Conservation (phyloP, 2,113 vertebrate genomes). For the Eudorcas thomsonii region DNA sequence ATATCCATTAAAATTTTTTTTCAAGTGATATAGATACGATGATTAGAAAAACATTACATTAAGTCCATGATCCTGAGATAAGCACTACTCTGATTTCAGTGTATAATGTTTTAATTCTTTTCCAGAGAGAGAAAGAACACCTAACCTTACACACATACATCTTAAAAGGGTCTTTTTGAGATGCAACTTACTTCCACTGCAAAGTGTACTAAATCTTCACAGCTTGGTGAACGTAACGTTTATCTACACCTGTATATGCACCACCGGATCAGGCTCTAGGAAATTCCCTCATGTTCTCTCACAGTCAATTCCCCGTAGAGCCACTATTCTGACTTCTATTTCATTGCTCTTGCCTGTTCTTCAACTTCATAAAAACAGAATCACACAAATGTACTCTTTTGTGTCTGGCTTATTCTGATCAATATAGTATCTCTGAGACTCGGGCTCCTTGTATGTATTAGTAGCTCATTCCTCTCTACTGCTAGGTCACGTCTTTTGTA, state of each 20-base stretch:
- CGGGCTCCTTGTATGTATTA: no score
- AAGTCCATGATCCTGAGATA: neutral
- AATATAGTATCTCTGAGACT: no score
- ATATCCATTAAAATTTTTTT: neutral
- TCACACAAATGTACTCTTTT: no score
- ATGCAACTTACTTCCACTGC: no score
- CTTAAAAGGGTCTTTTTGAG: neutral
- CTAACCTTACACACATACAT: no score
- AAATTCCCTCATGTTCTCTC: neutral
- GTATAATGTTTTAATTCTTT: neutral
- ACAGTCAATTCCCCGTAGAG: rapidly evolving
- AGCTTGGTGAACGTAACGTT: no score
- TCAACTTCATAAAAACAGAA: neutral
- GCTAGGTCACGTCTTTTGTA: neutral
- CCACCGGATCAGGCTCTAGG: neutral
- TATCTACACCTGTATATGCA: neutral
- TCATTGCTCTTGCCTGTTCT: rapidly evolving
- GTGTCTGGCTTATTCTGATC: neutral
- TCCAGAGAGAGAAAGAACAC: rapidly evolving
- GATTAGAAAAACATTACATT: neutral
- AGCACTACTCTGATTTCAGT: neutral
- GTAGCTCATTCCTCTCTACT: neutral
- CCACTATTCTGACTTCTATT: neutral
- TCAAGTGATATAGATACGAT: neutral
- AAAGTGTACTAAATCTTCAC: neutral